These are phyloP conservation scores for Colletes latitarsis DNA, from an alignment of 1,140 invertebrate genomes.

Conservation along the genomic window DNA sequence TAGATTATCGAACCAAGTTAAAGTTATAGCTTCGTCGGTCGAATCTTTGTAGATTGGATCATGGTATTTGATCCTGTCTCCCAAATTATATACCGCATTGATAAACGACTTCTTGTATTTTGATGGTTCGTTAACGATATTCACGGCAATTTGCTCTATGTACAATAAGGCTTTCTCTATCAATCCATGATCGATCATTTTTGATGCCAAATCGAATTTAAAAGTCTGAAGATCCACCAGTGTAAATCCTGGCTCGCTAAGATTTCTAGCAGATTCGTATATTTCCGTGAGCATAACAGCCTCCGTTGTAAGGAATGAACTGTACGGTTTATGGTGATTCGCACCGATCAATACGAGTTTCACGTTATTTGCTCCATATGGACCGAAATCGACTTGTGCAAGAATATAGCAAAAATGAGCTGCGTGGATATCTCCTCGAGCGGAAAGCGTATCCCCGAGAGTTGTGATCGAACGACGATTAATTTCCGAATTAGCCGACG, in stretches of 20 bases:
- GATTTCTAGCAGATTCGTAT: constrained; percentile 94
- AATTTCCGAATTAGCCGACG: constrained; percentile 88
- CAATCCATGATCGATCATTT: constrained; percentile 90
- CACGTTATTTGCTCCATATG: constrained; percentile 83
- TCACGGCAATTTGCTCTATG: constrained; percentile 88
- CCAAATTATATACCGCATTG: constrained; percentile 84
- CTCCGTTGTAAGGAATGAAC: constrained; percentile 89
- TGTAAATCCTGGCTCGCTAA: constrained; percentile 89
- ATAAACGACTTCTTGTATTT: constrained; percentile 84
- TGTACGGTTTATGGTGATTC: constrained; percentile 84
- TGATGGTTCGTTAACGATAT: constrained; percentile 83
- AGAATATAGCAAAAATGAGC: constrained; percentile 97
- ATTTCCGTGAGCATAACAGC: constrained; percentile 97
- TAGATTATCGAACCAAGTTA: constrained; percentile 76
- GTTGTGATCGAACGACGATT: constrained; percentile 92
- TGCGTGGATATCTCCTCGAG: constrained; percentile 89
- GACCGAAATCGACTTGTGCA: constrained; percentile 89
- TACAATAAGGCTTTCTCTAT: constrained; percentile 90
- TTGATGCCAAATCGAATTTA: constrained; percentile 87
- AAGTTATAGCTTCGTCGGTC: constrained; percentile 75
- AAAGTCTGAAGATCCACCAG: constrained; percentile 87
- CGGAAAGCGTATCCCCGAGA: constrained; percentile 86
- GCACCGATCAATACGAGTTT: constrained; percentile 92
- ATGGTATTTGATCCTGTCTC: constrained; percentile 89
- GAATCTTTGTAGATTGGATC: constrained; percentile 85